phyloP scores from a whole-genome alignment of 2,888 invertebrate genomes.

The Andrena trimmerana region DNA sequence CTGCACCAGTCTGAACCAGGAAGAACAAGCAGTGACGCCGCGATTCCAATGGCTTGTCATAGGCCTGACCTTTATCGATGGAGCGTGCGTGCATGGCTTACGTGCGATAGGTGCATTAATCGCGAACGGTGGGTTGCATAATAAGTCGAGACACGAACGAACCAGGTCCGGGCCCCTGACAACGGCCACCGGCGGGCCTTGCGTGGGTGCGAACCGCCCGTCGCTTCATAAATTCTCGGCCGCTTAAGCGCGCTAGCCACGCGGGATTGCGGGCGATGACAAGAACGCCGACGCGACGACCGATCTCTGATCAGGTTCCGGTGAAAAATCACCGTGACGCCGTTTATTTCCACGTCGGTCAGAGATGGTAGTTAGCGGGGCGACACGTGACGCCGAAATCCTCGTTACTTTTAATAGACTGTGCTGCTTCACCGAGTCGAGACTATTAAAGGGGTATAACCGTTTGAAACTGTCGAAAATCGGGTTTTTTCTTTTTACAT shows the following conservation, averaged over 20 bases:
- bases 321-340: conserved; percentile 20
- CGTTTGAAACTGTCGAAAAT: too few relatives aligned
- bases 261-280: conserved; percentile 36
- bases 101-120: conserved; percentile 77
- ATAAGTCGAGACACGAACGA: conserved; percentile 73
- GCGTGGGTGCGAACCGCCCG: conserved; percentile 75
- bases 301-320: conserved; percentile 36
- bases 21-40: conserved; percentile 39
- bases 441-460: too few relatives aligned
- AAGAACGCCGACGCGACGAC: conserved; percentile 21
- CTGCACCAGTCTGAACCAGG: conserved; percentile 46
- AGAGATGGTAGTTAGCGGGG: neutral
- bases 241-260: conserved; percentile 49
- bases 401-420: too few relatives aligned
- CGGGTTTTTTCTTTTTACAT: too few relatives aligned
- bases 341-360: neutral
- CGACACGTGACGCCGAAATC: neutral
- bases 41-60: conserved; percentile 58
- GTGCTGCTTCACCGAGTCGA: too few relatives aligned
- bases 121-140: conserved; percentile 73
- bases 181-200: conserved; percentile 72
- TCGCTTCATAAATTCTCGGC: conserved; percentile 76
- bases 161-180: conserved; percentile 66
- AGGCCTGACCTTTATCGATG: conserved; percentile 70
- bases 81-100: conserved; percentile 62